These are phyloP conservation scores for Agrypnia vestita DNA, from an alignment of 1,140 invertebrate species.

Conservation along the genomic window DNA sequence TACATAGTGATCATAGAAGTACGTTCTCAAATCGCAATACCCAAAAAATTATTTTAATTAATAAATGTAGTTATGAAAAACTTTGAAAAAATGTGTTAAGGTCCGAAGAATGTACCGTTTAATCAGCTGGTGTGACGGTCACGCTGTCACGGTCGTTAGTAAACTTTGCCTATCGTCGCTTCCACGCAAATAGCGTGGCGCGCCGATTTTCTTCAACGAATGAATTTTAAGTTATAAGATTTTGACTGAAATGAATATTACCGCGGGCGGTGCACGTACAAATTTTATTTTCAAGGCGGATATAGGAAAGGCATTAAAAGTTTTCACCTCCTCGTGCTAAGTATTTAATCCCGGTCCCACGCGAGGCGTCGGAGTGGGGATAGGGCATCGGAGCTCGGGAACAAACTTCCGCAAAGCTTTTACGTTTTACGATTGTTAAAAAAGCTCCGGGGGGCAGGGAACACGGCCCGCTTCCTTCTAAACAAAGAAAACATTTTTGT, in stretches of 20 bases:
- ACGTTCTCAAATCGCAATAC: too few relatives aligned
- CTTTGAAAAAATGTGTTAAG: too few relatives aligned
- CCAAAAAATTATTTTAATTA: too few relatives aligned
- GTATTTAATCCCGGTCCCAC: constrained; percentile 59
- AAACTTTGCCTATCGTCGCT: constrained; percentile 8
- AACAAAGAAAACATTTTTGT: constrained; percentile 59
- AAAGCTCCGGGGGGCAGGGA: constrained; percentile 45
- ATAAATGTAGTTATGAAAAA: too few relatives aligned
- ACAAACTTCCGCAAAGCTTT: constrained; percentile 51
- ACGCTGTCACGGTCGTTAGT: too few relatives aligned
- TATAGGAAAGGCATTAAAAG: constrained; percentile 59
- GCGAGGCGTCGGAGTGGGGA: constrained; percentile 46
- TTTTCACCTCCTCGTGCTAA: constrained; percentile 55
- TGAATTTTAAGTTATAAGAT: neutral
- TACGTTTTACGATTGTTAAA: constrained; percentile 57
- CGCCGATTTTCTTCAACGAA: constrained; percentile 22
- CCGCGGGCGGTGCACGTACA: constrained; percentile 52
- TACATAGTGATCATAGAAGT: too few relatives aligned
- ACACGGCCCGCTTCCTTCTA: constrained; percentile 43
- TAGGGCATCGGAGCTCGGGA: constrained; percentile 39
- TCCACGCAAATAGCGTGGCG: neutral
- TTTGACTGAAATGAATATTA: constrained; percentile 40
- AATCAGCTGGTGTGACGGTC: too few relatives aligned
- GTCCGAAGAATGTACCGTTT: too few relatives aligned
- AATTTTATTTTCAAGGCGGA: constrained; percentile 58